Evolutionary conservation across 2,888 invertebrate genomes (phyloP).

Genomic region (Ormyrus labotus): DNA sequence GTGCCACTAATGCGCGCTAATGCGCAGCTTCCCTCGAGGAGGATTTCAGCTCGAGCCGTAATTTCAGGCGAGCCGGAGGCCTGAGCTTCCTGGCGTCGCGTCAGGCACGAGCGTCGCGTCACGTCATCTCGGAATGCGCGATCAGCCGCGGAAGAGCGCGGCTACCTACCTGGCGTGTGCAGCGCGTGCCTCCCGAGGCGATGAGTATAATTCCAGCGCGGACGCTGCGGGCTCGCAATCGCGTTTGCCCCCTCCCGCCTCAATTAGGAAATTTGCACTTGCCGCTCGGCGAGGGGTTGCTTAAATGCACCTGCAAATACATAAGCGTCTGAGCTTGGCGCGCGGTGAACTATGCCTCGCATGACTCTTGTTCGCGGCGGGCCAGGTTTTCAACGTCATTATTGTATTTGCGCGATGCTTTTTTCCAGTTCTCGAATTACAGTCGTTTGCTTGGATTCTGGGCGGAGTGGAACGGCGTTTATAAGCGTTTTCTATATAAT

Average conservation of each 20-base stretch:
- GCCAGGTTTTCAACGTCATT: slow-evolving; percentile 14
- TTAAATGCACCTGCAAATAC: slow-evolving; percentile 32
- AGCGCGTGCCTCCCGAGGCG: slow-evolving; percentile 22
- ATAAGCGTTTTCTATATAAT: not conserved
- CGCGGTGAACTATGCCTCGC: not conserved
- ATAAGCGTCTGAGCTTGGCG: not conserved
- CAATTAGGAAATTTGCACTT: slow-evolving; percentile 18
- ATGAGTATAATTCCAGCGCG: slow-evolving; percentile 5
- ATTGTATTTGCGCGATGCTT: slow-evolving; percentile 5
- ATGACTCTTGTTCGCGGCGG: slow-evolving; percentile 17
- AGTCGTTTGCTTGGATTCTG: slow-evolving; percentile 19
- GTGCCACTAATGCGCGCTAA: too few relatives aligned
- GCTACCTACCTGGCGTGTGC: too few relatives aligned
- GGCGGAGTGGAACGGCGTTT: not conserved
- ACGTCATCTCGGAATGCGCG: not conserved
- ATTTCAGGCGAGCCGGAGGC: not conserved
- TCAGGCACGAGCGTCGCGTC: not conserved
- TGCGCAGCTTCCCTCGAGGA: too few relatives aligned
- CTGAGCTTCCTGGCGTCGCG: slow-evolving; percentile 2
- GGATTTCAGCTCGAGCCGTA: too few relatives aligned
- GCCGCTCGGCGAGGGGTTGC: not conserved
- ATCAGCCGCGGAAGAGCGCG: not conserved
- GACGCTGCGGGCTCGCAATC: not conserved
- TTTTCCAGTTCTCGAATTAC: slow-evolving; percentile 16
- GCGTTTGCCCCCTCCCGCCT: not conserved